A percentile compares a stretch with the other conserved stretches of the same genome.
Conservation (phyloP, 2,113 vertebrate genomes). For the Siphamia tubifer region DNA sequence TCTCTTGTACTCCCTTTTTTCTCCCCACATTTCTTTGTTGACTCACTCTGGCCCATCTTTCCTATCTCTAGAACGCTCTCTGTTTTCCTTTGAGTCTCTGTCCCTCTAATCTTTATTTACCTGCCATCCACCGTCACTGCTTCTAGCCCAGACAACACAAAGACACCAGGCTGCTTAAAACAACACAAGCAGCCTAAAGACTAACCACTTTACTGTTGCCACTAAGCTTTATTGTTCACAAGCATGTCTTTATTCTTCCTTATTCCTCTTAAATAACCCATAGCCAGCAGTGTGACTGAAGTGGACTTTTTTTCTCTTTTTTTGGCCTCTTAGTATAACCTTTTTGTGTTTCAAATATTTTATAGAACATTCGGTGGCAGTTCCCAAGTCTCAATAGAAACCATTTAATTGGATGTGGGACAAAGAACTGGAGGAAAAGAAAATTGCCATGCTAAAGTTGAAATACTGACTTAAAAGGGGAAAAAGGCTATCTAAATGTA, state of each 20-base stretch:
- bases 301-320: not conserved
- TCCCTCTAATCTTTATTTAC: conserved; percentile 41
- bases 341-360: not conserved
- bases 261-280: not conserved
- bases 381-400: not conserved
- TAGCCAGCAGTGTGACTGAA: not conserved
- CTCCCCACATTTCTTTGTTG: conserved; percentile 14
- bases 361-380: not conserved
- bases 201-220: not conserved
- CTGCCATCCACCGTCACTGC: conserved; percentile 10
- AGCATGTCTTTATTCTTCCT: not conserved
- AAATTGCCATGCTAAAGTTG: not conserved
- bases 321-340: not conserved
- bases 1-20: not conserved
- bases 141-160: conserved; percentile 32
- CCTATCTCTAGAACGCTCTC: conserved; percentile 17
- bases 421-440: not conserved
- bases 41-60: not conserved
- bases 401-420: not conserved
- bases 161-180: conserved; percentile 1
- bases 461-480: too few species aligned
- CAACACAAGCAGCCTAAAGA: conserved; percentile 18
- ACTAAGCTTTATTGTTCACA: not conserved
- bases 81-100: conserved; percentile 11
- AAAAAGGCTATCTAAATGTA: too few species aligned